A percentile compares a stretch with the other conserved stretches of the same genome.
Evolutionary conservation across 2,113 vertebrate species (phyloP).

Genomic region (Charina bottae): DNA sequence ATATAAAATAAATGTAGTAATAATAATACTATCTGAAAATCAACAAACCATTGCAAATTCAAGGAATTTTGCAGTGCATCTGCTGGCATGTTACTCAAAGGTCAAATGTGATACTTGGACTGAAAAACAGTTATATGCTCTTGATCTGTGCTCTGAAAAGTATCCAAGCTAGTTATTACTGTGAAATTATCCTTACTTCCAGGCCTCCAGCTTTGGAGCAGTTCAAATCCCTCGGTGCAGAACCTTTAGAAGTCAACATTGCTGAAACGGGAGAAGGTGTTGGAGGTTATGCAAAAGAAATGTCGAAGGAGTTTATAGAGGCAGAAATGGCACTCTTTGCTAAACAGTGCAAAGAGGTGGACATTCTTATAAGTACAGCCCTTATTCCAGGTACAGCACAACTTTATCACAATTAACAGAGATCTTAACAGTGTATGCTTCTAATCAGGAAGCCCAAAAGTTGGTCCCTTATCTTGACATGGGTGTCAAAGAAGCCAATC

Average conservation of each 20-base stretch:
- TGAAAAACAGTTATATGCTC: not conserved
- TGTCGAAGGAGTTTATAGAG: slow-evolving; percentile 79
- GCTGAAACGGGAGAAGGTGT: slow-evolving; percentile 76
- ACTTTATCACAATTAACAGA: not conserved
- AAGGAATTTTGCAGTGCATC: not conserved
- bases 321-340: slow-evolving; percentile 77
- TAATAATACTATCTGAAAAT: not conserved
- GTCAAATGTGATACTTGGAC: not conserved
- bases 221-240: slow-evolving; percentile 79
- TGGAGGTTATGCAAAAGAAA: slow-evolving; percentile 79
- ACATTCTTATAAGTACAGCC: slow-evolving; percentile 74
- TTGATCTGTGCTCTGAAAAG: not conserved
- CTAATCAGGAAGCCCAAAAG: not conserved
- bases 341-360: slow-evolving; percentile 75
- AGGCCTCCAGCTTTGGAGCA: slow-evolving; percentile 78
- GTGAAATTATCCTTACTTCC: slow-evolving; percentile 22
- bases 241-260: slow-evolving; percentile 73
- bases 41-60: not conserved
- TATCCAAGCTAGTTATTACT: not conserved
- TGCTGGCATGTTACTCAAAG: not conserved
- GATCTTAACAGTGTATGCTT: not conserved
- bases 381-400: slow-evolving; percentile 20
- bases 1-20: not conserved
- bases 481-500: not conserved
- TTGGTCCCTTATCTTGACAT: not conserved